phyloP scores from a whole-genome alignment of 2,797 vertebrate species.

The Sphenopsis melanotis region DNA sequence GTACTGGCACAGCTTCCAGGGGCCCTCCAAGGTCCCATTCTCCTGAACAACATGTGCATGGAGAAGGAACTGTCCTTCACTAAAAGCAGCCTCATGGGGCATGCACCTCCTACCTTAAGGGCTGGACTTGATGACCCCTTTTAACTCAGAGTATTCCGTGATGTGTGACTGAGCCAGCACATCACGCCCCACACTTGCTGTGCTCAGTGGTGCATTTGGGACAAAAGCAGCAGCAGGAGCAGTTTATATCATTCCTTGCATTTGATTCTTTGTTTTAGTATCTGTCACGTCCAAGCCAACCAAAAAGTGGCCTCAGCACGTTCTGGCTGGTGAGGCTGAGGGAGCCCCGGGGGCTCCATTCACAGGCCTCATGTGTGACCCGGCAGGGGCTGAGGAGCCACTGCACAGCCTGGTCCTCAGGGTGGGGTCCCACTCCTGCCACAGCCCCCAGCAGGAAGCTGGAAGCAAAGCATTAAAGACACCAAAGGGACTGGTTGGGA shows the following conservation, averaged over 20 bases:
- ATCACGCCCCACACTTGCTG: not conserved
- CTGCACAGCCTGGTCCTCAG: slow-evolving; percentile 33
- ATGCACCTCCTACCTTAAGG: not conserved
- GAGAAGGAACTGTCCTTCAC: not conserved
- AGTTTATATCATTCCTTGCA: not conserved
- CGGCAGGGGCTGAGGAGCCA: not conserved
- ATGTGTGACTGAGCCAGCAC: not conserved
- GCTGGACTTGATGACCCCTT: not conserved
- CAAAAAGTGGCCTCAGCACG: slow-evolving; percentile 30
- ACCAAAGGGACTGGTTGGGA: not conserved
- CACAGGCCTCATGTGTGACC: slow-evolving; percentile 43
- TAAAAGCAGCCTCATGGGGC: not conserved
- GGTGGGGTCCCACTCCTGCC: not conserved
- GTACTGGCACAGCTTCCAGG: not conserved
- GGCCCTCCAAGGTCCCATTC: not conserved
- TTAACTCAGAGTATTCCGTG: not conserved
- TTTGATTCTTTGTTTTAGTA: not conserved
- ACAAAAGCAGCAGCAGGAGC: not conserved
- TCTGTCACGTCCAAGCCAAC: not conserved
- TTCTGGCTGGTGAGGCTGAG: not conserved
- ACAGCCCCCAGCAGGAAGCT: not conserved
- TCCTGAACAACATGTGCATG: not conserved
- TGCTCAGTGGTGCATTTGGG: not conserved
- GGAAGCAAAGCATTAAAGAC: not conserved
- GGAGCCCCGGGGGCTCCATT: slow-evolving; percentile 5